These are phyloP conservation scores for Orthosia incerta DNA, from an alignment of 2,888 invertebrate genomes.

Conservation along the genomic window DNA sequence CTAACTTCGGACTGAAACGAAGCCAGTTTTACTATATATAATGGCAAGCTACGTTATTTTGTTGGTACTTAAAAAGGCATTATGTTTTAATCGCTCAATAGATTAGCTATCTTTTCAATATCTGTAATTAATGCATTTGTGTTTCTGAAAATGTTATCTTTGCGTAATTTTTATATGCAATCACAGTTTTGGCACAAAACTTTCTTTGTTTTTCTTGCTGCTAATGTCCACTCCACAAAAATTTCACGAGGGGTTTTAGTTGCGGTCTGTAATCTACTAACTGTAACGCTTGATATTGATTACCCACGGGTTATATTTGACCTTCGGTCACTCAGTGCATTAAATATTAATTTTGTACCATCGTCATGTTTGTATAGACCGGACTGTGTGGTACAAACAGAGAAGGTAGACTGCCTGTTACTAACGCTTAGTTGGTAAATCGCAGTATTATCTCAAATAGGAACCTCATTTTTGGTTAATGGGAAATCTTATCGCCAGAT, in stretches of 20 bases:
- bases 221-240: neutral
- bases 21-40: neutral
- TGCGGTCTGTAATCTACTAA: slow-evolving; percentile 6
- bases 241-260: neutral
- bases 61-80: slow-evolving; percentile 14
- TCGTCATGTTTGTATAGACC: slow-evolving; percentile 24
- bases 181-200: neutral
- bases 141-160: slow-evolving; percentile 15
- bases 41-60: slow-evolving; percentile 2
- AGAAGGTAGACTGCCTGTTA: neutral
- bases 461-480: neutral
- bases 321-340: slow-evolving; percentile 30
- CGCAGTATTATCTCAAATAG: neutral
- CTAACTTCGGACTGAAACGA: slow-evolving; percentile 23
- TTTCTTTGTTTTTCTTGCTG: neutral
- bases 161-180: neutral
- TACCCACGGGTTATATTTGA: neutral
- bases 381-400: neutral
- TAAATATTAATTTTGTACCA: slow-evolving; percentile 28
- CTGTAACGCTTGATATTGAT: slow-evolving; percentile 33
- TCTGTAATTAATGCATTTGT: slow-evolving; percentile 24
- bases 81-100: slow-evolving; percentile 16
- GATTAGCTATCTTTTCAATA: slow-evolving; percentile 21
- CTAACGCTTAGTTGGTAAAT: neutral
- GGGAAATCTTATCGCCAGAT: slow-evolving; percentile 6